Base-by-base conservation (phyloP, 2,797 vertebrate species). In the Parauchenoglanis ngamensis region DNA sequence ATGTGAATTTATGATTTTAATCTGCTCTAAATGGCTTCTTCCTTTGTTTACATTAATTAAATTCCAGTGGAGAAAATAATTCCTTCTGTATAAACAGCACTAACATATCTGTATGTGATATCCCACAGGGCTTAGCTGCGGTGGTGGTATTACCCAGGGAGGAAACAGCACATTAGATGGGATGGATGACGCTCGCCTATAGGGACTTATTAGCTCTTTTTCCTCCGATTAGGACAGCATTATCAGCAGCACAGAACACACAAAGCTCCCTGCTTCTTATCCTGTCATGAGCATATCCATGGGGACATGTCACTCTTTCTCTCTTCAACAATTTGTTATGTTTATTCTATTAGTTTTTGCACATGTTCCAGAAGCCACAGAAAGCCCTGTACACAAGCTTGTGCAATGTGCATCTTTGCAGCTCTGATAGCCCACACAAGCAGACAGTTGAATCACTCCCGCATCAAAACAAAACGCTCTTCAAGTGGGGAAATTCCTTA, bases 181-280 rank as follows among this genome's bases (percentile, higher is more conserved):
- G 82, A 87, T 88, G 79, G 73, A 90, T 87, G 87, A 91, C 81
- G 79, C 83, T 63, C 56, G 84, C 76, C 76, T 73, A 67, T 79
- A 10, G 63, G 63, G 35, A 76, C 28, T 84, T 70, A 87, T 87
- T 81, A 81, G 23, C 23, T 85, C 85, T 89, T 85, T 87, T 76
- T 86, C 81, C 82, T 87, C 31, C 44, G 56, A 79, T 46, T 46
- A 84, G 73, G 86, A 87, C 56, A 54, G 49, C 35, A 57, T 75
- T 85, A 85, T 77, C 87, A 87, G 78, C 85, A 84, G n/a, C 85
- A 31, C 25, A 68, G 23, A 87, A 19, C 46, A 77, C 81, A 87
- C 23, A 78, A 46, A 49, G 13, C 49, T 56, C 35, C 56, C 61
- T 83, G 73, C 12, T 84, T 73, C 31, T 46, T 67, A 57, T 79